Percentiles rank a stretch among this genome's conserved stretches.
These are phyloP conservation scores for Rousettus madagascariensis DNA, from an alignment of 2,797 vertebrate genomes.

Conservation along the genomic window DNA sequence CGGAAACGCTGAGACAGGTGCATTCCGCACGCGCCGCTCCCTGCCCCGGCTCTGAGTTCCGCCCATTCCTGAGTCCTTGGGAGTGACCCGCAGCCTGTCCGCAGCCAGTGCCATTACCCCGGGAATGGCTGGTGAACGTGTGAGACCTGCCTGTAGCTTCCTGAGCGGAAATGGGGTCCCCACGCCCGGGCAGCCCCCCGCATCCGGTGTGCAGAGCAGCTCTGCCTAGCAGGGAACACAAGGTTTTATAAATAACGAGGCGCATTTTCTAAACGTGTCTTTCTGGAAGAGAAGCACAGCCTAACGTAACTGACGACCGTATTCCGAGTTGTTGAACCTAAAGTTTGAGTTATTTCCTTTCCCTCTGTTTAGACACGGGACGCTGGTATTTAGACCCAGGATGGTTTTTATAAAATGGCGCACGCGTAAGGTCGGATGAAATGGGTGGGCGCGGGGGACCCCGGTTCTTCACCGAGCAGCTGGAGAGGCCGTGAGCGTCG, in stretches of 20 bases:
- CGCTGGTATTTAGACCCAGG: background rate
- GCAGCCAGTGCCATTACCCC: background rate
- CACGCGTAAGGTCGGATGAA: background rate
- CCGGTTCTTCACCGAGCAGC: background rate
- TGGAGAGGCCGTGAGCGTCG: background rate
- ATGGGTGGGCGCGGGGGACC: fast-evolving
- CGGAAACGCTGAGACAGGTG: no score
- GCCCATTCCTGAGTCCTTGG: fast-evolving
- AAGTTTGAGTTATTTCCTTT: background rate
- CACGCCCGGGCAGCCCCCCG: background rate
- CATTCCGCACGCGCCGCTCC: fast-evolving
- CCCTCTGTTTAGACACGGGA: background rate
- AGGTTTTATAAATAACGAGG: background rate
- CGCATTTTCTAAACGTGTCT: background rate
- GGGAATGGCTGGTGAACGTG: background rate
- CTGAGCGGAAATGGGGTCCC: background rate
- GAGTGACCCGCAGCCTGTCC: background rate
- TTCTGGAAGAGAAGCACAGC: background rate
- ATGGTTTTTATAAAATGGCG: background rate
- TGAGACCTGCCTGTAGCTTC: conserved; percentile 17
- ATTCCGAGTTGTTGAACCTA: background rate
- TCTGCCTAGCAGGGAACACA: fast-evolving
- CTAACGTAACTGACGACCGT: no score
- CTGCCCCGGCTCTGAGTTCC: fast-evolving
- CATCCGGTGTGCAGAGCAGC: fast-evolving